Base-by-base conservation (phyloP, 2,113 vertebrate species). In the Syngnathus scovelli region DNA sequence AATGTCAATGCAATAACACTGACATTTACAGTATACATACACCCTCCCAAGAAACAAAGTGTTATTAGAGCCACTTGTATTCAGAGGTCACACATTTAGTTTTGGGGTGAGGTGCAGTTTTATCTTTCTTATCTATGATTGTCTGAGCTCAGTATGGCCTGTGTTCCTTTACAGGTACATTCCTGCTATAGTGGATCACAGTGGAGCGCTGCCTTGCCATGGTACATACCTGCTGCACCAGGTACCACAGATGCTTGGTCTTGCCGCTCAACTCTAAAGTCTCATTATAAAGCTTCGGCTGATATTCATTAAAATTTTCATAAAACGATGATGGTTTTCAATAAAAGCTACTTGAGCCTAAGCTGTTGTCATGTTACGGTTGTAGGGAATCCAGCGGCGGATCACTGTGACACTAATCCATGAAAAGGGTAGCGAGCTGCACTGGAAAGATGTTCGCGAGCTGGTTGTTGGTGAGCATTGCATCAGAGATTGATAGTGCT, bases 381-480 rank as follows among this genome's bases (percentile, higher is more conserved):
- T 64, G 63, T 85, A 99, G 97, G 97, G 97, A 37, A 99, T 98
- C 88, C 97, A 98, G 84, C 89, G 97, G 7, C 92, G 97, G 76
- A 95, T 98, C 89, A 98, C 95, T 0, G 93, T 99, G 81, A 98
- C 96, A 60, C 94, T 99, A 2, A 96, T 98, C 85, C 97, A 99
- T 0, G 97, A 99, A 89, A 98, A 95, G 80, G 97, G 96, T 43
- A 97, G 92, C 0, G 96, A 99, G 77, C 90, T 99, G 37, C 95
- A 99, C 77, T 99, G 97, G 97, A 99, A 99, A 36, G 97, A 99
- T 2, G 96, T 99, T 1, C 88, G 97, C 0, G 97, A 99, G 81
- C 90, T 99, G 84, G 97, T 99, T 27, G 96, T 98, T 16, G 97
- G 97, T 98, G 86, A 94, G 96, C 89, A 6, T 52, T 18, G 44